Evolutionary conservation across 2,888 invertebrate genomes (phyloP).

Genomic region (Cecidostiba fungosa): DNA sequence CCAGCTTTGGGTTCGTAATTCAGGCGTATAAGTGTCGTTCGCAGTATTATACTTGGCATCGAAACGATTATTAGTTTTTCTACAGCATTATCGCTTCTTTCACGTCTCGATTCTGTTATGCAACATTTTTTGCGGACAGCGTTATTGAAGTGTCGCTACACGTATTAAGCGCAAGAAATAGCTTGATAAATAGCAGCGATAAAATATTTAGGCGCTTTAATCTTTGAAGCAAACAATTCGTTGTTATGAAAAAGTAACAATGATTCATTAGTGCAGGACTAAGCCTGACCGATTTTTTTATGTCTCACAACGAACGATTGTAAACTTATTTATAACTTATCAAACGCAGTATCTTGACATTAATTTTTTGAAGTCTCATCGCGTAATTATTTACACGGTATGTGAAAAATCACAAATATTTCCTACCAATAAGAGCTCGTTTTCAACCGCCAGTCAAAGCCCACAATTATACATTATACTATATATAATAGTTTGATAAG

Average conservation of each 20-base stretch:
- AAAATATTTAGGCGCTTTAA: not conserved
- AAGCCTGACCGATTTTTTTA: not conserved
- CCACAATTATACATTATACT: not conserved
- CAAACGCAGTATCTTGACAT: not conserved
- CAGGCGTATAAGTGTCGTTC: not conserved
- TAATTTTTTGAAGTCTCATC: not conserved
- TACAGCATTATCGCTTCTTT: conserved; percentile 9
- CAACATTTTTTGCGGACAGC: conserved; percentile 30
- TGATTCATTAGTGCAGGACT: not conserved
- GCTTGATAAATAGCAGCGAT: not conserved
- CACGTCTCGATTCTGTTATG: conserved; percentile 21
- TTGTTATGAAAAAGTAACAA: not conserved
- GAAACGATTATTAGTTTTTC: conserved; percentile 24
- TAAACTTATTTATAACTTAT: not conserved
- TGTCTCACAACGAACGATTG: not conserved
- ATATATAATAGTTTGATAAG: not conserved
- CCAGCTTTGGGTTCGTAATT: not conserved
- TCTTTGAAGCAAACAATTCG: not conserved
- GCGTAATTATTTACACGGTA: not conserved
- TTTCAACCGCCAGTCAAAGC: not conserved
- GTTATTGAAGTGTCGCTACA: not conserved
- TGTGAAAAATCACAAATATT: not conserved
- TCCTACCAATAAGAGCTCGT: not conserved
- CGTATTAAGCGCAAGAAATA: not conserved
- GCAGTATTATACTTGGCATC: not conserved